Evolutionary conservation across 2,797 vertebrate species (phyloP).

Genomic region (Glyptemys insculpta): DNA sequence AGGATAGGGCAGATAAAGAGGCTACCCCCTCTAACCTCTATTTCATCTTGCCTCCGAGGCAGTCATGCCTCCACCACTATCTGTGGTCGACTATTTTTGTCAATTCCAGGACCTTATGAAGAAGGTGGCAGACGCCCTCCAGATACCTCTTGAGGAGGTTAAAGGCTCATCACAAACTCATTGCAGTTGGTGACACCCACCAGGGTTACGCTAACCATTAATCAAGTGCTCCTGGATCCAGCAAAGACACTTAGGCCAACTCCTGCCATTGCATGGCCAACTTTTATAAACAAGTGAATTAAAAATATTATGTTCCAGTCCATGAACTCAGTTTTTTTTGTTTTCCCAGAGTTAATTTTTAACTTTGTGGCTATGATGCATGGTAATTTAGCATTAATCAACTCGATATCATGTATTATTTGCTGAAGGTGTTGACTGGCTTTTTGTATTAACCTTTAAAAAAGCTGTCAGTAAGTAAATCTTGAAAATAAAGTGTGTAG

Average conservation of each 20-base stretch:
- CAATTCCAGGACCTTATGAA: neutral
- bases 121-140: too few species aligned
- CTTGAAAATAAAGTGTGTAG: neutral
- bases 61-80: neutral
- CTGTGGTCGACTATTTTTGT: neutral
- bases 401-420: slow-evolving; percentile 33
- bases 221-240: neutral
- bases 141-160: neutral
- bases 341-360: neutral
- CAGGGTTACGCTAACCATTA: neutral
- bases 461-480: slow-evolving; percentile 38
- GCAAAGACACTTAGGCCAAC: neutral
- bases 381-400: slow-evolving; percentile 51
- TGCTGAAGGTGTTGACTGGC: slow-evolving; percentile 19
- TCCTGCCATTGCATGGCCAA: neutral
- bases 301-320: neutral
- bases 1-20: neutral
- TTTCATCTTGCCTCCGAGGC: neutral
- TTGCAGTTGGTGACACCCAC: neutral
- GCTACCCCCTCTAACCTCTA: too few species aligned
- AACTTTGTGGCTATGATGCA: slow-evolving; percentile 3
- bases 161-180: neutral
- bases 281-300: neutral
- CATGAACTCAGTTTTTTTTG: neutral
- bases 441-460: slow-evolving; percentile 32